Evolutionary conservation across 2,113 vertebrate species (phyloP).

Genomic region (Rhinolophus ferrumequinum): DNA sequence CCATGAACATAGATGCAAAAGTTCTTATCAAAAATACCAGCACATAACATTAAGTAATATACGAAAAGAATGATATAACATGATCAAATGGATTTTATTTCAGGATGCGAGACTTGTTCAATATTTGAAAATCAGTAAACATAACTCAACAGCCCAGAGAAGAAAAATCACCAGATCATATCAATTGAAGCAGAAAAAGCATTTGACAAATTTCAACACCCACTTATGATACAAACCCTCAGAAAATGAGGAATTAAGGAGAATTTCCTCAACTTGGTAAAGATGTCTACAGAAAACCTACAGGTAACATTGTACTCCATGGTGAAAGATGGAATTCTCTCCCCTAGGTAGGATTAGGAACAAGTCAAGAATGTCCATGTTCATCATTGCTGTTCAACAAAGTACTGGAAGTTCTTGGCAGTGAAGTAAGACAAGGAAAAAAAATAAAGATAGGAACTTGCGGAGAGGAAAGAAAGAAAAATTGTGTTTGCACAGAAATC

Average conservation of each 20-base stretch:
- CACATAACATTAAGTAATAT: conserved; percentile 23
- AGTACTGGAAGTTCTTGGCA: background rate
- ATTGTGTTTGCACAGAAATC: background rate
- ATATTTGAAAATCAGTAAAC: background rate
- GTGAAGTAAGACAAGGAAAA: background rate
- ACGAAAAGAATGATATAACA: background rate
- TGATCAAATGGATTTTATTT: background rate
- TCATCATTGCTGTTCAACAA: background rate
- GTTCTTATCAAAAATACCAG: conserved; percentile 2
- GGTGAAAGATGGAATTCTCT: background rate
- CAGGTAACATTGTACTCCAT: background rate
- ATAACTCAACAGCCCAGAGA: background rate
- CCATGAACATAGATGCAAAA: background rate
- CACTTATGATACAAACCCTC: no score
- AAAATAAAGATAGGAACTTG: conserved; percentile 3
- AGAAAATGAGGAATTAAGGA: background rate
- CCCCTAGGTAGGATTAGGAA: background rate
- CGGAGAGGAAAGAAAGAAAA: background rate
- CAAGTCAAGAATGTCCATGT: background rate
- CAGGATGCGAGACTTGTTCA: background rate
- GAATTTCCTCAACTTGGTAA: background rate
- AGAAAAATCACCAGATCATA: background rate
- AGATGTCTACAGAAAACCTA: background rate
- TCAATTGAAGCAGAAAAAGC: background rate
- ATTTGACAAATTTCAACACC: background rate